Conservation (phyloP, 1,140 invertebrate species). For the Pristionchus pacificus region DNA sequence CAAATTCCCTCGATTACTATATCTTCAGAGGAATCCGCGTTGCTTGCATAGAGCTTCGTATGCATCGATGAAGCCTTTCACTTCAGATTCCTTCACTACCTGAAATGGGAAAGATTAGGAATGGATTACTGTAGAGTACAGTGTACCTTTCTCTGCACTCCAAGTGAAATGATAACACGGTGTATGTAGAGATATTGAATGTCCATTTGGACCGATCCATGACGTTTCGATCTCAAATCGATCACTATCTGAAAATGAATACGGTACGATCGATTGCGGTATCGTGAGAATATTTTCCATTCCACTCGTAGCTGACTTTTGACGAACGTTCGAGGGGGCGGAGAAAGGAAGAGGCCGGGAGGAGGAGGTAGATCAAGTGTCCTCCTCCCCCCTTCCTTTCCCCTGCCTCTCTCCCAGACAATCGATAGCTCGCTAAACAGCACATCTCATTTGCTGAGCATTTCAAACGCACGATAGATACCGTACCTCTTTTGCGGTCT, state of each 20-base stretch:
- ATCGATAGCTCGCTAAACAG: no score
- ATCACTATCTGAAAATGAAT: constrained; percentile 44
- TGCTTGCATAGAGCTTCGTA: neutral
- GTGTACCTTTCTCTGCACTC: constrained; percentile 41
- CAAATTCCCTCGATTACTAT: no score
- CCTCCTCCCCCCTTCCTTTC: no score
- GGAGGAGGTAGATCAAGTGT: no score
- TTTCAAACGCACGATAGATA: no score
- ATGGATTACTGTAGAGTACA: constrained; percentile 4
- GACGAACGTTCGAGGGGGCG: no score
- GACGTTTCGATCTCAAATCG: constrained; percentile 31
- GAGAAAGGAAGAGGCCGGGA: no score
- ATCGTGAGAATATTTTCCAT: neutral
- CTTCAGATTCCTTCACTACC: neutral
- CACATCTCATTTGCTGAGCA: no score
- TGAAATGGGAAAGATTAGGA: neutral
- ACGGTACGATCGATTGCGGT: neutral
- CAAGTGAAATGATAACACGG: constrained; percentile 37
- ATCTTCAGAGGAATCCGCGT: neutral
- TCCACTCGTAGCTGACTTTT: neutral
- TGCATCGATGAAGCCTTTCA: neutral
- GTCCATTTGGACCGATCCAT: constrained; percentile 45
- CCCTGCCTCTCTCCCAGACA: no score
- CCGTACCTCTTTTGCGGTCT: constrained; percentile 21
- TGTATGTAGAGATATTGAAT: constrained; percentile 45